Evolutionary conservation across 2,888 invertebrate genomes (phyloP).

Genomic region (Gymnoscelis rufifasciata): DNA sequence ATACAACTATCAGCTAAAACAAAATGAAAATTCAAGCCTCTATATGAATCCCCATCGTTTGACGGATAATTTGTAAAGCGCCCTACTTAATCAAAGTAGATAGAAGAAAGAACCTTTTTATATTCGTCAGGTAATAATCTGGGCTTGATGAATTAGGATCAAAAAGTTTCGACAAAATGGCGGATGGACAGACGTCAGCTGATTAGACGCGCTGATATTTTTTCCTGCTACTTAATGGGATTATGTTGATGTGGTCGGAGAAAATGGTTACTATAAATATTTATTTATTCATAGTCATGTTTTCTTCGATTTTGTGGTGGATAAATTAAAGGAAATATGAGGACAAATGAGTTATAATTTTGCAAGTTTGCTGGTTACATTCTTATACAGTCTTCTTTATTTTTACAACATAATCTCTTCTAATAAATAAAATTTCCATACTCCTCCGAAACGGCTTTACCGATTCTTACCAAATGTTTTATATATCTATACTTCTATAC

Average conservation of each 20-base stretch:
- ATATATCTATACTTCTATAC: no score
- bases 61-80: slow-evolving; percentile 59
- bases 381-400: no score
- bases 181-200: slow-evolving; percentile 24
- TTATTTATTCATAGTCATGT: no score
- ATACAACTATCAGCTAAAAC: no score
- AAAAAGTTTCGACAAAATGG: slow-evolving; percentile 34
- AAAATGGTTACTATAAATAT: not conserved
- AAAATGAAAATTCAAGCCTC: not conserved
- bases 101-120: slow-evolving; percentile 53
- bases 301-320: not conserved
- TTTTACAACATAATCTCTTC: no score
- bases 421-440: no score
- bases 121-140: slow-evolving; percentile 56
- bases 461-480: no score
- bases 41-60: slow-evolving; percentile 20
- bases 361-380: no score
- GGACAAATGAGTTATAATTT: no score
- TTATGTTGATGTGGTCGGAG: not conserved
- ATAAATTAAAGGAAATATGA: not conserved
- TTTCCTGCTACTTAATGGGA: not conserved
- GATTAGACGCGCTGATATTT: slow-evolving; percentile 29
- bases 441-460: no score
- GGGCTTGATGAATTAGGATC: slow-evolving; percentile 51
- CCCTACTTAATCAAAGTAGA: slow-evolving; percentile 61